Percentiles rank a stretch among this genome's conserved stretches.
phyloP scores from a whole-genome alignment of 1,140 invertebrate genomes.

The Aphelinus atriplicis region DNA sequence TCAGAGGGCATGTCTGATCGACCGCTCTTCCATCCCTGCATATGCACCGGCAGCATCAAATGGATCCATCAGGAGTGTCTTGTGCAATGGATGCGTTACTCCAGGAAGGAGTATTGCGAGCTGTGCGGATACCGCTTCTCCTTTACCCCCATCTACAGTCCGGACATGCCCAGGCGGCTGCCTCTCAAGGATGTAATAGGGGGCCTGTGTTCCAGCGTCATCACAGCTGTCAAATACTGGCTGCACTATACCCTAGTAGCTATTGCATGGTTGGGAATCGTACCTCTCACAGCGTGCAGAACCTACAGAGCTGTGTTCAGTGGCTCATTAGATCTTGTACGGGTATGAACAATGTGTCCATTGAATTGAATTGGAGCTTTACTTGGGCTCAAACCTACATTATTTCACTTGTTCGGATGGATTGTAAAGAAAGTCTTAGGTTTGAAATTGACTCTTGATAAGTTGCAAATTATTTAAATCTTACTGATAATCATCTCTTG shows the following conservation, averaged over 20 bases:
- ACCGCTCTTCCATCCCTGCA: slow-evolving; percentile 96
- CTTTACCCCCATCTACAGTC: slow-evolving; percentile 98
- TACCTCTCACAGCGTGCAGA: slow-evolving; percentile 95
- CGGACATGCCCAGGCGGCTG: slow-evolving; percentile 97
- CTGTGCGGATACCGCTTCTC: slow-evolving; percentile 97
- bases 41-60: slow-evolving; percentile 98
- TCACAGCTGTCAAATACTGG: slow-evolving; percentile 94
- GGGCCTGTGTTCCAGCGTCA: slow-evolving; percentile 88
- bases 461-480: too few species aligned
- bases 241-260: slow-evolving; percentile 96
- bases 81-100: slow-evolving; percentile 93
- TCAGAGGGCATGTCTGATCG: slow-evolving; percentile 88
- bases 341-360: slow-evolving; percentile 44
- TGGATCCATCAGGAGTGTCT: slow-evolving; percentile 97
- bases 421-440: too few species aligned
- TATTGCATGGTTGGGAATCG: slow-evolving; percentile 96
- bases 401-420: too few species aligned
- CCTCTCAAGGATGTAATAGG: slow-evolving; percentile 90
- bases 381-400: too few species aligned
- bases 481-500: too few species aligned
- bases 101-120: slow-evolving; percentile 98
- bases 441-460: too few species aligned
- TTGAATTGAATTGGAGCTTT: not conserved
- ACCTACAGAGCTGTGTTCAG: slow-evolving; percentile 94
- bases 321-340: slow-evolving; percentile 83